Conservation (phyloP, 2,113 vertebrate species). For the Phocoena phocoena region DNA sequence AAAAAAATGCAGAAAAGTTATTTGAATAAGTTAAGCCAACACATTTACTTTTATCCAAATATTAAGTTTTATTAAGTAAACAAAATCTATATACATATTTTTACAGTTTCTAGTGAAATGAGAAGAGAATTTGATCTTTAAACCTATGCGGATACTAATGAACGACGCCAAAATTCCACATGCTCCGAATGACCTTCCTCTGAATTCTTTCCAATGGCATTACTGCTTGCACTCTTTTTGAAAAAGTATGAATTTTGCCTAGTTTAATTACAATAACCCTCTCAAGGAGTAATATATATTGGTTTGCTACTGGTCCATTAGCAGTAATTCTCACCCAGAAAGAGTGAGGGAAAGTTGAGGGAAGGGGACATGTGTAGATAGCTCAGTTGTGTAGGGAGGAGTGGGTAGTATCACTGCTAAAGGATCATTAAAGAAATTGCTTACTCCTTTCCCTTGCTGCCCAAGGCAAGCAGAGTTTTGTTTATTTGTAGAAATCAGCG, state of each 20-base stretch:
- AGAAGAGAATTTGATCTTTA: neutral
- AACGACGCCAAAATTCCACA: neutral
- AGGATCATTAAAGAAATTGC: neutral
- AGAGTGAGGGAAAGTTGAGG: neutral
- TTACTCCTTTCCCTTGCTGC: neutral
- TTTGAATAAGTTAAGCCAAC: neutral
- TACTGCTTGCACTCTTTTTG: neutral
- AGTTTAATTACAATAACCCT: neutral
- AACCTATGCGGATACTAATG: neutral
- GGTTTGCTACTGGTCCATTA: neutral
- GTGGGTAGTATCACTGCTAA: neutral
- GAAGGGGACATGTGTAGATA: rapidly evolving
- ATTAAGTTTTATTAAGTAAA: neutral
- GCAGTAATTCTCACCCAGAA: neutral
- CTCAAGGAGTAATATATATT: neutral
- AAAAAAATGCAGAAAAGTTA: neutral
- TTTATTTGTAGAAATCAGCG: neutral
- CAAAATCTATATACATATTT: neutral
- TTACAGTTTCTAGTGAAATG: neutral
- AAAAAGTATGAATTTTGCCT: neutral
- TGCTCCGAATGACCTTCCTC: neutral
- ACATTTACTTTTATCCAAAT: neutral
- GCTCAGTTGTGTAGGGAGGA: neutral
- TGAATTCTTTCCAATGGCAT: neutral
- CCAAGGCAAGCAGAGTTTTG: neutral